These are phyloP conservation scores for Dascillus cervinus DNA, from an alignment of 2,888 invertebrate genomes.

Conservation along the genomic window DNA sequence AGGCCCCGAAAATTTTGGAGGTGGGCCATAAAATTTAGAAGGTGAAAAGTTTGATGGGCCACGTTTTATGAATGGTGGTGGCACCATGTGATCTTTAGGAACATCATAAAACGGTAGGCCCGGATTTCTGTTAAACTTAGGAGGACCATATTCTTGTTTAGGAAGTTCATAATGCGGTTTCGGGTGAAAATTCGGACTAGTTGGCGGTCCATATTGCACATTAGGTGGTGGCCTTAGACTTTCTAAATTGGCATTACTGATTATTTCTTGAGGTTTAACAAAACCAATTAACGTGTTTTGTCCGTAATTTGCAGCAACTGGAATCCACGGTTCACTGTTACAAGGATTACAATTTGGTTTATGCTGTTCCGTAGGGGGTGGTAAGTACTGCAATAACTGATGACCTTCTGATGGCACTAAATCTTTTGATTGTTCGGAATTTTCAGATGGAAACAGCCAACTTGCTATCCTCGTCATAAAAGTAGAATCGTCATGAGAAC, in stretches of 20 bases:
- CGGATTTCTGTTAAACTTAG: slow-evolving; percentile 2
- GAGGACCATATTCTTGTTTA: slow-evolving; percentile 17
- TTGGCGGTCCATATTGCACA: slow-evolving; percentile 9
- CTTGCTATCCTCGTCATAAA: slow-evolving; percentile 49
- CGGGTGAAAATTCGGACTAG: slow-evolving; percentile 8
- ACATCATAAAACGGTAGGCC: not conserved
- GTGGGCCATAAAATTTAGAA: slow-evolving; percentile 16
- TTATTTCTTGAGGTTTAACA: slow-evolving; percentile 23
- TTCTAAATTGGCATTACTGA: slow-evolving; percentile 5
- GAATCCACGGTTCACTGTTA: slow-evolving; percentile 76
- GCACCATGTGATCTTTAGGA: slow-evolving; percentile 5
- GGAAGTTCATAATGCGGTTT: slow-evolving; percentile 25
- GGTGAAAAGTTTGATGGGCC: slow-evolving; percentile 11
- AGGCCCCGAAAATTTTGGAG: slow-evolving; percentile 13
- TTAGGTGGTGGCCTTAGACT: slow-evolving; percentile 1
- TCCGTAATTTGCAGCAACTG: slow-evolving; percentile 49
- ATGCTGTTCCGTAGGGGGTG: slow-evolving; percentile 13
- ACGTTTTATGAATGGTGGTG: slow-evolving; percentile 11
- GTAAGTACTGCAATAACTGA: slow-evolving; percentile 18
- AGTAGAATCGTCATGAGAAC: slow-evolving; percentile 8
- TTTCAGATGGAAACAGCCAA: slow-evolving; percentile 53
- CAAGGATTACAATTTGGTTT: slow-evolving; percentile 61
- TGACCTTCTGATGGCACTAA: slow-evolving; percentile 17
- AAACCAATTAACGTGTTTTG: slow-evolving; percentile 30
- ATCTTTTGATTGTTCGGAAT: slow-evolving; percentile 14